Evolutionary conservation across 2,113 vertebrate species (phyloP).

Genomic region (Megatriorchis doriae): DNA sequence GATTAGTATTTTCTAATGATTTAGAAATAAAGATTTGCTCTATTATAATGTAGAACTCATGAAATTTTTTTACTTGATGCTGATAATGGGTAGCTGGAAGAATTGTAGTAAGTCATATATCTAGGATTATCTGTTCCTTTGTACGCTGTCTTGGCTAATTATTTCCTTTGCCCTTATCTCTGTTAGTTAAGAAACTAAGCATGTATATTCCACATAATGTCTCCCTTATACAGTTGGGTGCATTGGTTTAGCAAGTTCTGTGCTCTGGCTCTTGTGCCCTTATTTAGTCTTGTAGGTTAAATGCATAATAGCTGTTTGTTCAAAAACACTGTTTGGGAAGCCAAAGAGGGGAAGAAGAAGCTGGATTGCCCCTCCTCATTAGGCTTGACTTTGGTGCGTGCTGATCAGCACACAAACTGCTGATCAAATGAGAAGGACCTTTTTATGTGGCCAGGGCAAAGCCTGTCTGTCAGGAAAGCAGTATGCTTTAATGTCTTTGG

Average conservation of each 20-base stretch:
- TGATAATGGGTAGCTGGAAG: neutral
- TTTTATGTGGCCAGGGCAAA: neutral
- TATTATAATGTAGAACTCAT: neutral
- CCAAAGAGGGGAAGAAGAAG: neutral
- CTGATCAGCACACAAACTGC: neutral
- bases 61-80: neutral
- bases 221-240: neutral
- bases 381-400: neutral
- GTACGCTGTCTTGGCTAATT: neutral
- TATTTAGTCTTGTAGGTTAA: neutral
- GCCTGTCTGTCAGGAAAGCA: neutral
- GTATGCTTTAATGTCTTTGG: neutral
- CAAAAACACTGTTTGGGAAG: neutral
- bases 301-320: neutral
- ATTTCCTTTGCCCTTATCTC: neutral
- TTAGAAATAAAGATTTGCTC: neutral
- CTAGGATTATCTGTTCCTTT: neutral
- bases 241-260: neutral
- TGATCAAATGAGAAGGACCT: neutral
- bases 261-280: neutral
- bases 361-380: neutral
- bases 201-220: neutral
- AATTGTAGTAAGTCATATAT: neutral
- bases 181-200: neutral
- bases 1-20: neutral